These are phyloP conservation scores for Dicrostonyx torquatus DNA, from an alignment of 2,797 vertebrate genomes.

Conservation along the genomic window DNA sequence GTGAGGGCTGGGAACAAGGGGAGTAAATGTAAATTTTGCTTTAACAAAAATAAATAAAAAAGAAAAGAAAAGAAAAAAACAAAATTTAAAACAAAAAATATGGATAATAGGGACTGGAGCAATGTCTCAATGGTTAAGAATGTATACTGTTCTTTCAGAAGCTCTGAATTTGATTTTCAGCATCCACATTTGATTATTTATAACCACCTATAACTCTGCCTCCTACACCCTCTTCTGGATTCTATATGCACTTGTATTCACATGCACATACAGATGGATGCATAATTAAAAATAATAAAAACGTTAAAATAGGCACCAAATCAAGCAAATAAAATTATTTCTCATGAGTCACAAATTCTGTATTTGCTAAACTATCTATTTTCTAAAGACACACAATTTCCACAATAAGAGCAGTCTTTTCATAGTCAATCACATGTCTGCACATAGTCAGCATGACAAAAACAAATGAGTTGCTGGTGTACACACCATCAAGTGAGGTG, in stretches of 20 bases:
- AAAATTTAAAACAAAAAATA: constrained; percentile 30
- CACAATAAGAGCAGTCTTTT: background rate
- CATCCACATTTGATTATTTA: background rate
- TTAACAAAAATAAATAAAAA: too few relatives aligned
- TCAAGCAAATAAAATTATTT: background rate
- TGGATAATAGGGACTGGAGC: background rate
- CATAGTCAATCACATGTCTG: background rate
- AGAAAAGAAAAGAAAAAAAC: too few relatives aligned
- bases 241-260: background rate
- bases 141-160: background rate
- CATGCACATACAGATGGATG: background rate
- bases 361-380: background rate
- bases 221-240: background rate
- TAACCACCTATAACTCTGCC: background rate
- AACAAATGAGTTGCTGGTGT: background rate
- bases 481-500: background rate
- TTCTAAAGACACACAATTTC: background rate
- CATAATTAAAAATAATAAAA: background rate
- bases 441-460: background rate
- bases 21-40: too few relatives aligned
- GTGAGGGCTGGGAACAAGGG: too few relatives aligned
- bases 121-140: background rate
- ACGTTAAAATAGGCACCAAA: background rate
- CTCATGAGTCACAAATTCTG: background rate
- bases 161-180: background rate